Conservation (phyloP, 2,113 vertebrate genomes). For the Zosterops hypoxanthus region DNA sequence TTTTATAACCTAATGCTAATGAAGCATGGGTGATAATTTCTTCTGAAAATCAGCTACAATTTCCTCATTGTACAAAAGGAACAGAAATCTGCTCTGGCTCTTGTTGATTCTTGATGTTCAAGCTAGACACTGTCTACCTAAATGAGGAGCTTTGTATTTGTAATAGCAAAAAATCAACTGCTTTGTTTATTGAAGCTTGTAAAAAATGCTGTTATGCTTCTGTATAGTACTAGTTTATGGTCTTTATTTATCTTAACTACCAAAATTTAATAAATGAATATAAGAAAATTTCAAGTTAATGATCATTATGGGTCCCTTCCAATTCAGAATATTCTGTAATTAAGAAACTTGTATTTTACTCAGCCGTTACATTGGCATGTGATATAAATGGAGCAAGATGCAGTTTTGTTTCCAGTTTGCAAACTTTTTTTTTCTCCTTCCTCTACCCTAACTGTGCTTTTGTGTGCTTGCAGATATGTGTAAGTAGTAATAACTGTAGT, state of each 20-base stretch:
- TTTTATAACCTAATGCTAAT: neutral
- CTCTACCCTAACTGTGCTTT: neutral
- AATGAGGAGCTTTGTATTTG: neutral
- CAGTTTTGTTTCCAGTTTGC: neutral
- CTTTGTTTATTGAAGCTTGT: neutral
- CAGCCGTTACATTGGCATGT: accelerated
- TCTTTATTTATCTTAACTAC: neutral
- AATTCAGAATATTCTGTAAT: neutral
- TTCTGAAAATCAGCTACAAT: neutral
- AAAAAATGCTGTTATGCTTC: neutral
- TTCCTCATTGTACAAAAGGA: neutral
- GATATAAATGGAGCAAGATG: neutral
- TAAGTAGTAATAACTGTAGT: neutral
- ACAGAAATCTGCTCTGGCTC: neutral
- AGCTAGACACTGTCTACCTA: neutral
- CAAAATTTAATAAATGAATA: neutral
- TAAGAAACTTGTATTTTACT: neutral
- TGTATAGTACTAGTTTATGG: neutral
- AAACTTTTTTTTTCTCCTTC: neutral
- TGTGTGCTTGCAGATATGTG: neutral
- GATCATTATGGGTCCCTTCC: neutral
- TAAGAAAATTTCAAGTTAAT: neutral
- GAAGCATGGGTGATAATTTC: neutral
- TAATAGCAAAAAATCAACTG: neutral
- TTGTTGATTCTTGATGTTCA: neutral